Conservation (phyloP, 2,113 vertebrate species). For the Strix aluco region DNA sequence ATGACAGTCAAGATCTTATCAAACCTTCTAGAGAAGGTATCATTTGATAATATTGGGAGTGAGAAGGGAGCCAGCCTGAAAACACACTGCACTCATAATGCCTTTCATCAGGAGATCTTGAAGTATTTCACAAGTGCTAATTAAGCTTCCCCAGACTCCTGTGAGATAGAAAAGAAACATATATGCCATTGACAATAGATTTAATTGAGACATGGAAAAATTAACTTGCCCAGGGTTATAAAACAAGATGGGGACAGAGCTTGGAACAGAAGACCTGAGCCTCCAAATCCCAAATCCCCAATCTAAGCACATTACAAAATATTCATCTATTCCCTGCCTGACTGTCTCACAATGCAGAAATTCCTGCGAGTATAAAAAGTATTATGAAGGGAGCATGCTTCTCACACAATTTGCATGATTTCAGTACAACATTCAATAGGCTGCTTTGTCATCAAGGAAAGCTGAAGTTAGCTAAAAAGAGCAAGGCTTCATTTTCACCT, state of each 20-base stretch:
- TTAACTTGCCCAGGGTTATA: not conserved
- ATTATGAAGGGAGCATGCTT: not conserved
- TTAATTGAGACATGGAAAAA: not conserved
- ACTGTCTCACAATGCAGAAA: not conserved
- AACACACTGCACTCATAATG: not conserved
- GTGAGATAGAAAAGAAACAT: not conserved
- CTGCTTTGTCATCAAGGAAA: not conserved
- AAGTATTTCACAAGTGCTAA: not conserved
- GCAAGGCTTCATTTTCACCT: conserved; percentile 9
- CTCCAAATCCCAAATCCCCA: not conserved
- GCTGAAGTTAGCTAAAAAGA: not conserved
- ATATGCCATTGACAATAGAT: not conserved
- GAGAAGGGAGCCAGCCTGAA: not conserved
- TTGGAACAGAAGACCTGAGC: not conserved
- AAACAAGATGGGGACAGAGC: not conserved
- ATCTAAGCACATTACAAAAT: not conserved
- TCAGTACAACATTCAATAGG: not conserved
- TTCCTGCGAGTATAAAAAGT: rapidly evolving
- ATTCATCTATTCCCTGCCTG: not conserved
- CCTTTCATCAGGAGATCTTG: not conserved
- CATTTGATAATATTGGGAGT: too few relatives aligned
- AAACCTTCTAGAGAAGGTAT: not conserved
- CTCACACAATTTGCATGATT: not conserved
- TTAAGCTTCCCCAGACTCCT: not conserved
- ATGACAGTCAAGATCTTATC: not conserved